Base-by-base conservation (phyloP, 2,888 invertebrate species). In the Sepiola atlantica region DNA sequence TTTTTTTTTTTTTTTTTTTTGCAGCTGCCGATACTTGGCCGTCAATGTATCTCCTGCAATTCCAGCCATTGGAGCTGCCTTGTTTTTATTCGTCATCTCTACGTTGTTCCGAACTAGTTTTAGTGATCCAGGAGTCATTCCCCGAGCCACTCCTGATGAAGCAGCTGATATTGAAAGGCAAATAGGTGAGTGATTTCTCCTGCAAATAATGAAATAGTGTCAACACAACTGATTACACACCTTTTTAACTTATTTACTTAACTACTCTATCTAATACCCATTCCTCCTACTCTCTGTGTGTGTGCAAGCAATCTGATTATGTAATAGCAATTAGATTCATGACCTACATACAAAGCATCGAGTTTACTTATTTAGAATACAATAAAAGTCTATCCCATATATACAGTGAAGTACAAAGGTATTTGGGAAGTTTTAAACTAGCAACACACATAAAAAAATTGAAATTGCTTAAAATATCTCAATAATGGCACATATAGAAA, bases 51-150 rank as follows among this genome's bases (percentile, higher is more conserved):
- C 99, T 96, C 98, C 98, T 96, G 98, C 98, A 95, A 98, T 99
- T 97, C 99, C 99, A 95, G 98, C 98, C 95, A 98, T 99, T 96
- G 99, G 99, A 97, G 99, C 98, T 95, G 98, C 99, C 96, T 98
- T 99, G 96, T 98, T 99, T 97, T 98, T 98, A 97, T 98, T 99
- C 97, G 99, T 99, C 96, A 98, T 99, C 98, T 98, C 98, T 96
- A 98, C 99, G 97, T 98, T 99, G 97, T 98, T 99, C 97, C 98
- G 98, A 96, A 99, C 99, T 95, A 98, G 98, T 97, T 98, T 99
- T 97, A 98, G 98, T 96, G 99, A 99, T 98, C 99, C 99, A 90
- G 99, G 99, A 95, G 98, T 99, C 95, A 98, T 99, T 97, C 99
- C 99, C 94, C 96, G 98, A 96, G 99, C 99, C 94, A 98, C 98